Evolutionary conservation across 23 tunicate genomes (phyloP).

Genomic region (Ascidia mentula): DNA sequence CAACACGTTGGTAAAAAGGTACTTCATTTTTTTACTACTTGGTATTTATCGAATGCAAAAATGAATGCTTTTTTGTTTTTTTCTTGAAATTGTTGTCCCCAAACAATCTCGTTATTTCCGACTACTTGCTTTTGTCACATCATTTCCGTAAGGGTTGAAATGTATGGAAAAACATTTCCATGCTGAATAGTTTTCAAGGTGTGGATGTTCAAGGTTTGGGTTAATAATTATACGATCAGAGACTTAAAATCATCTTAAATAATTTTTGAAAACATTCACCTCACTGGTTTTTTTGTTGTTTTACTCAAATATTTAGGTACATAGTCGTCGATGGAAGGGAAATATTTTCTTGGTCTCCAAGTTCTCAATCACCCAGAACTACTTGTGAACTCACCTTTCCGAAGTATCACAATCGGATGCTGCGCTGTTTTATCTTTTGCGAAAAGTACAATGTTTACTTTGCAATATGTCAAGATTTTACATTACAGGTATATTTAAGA

Average conservation of each 20-base stretch:
- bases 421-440: conserved; percentile 52
- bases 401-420: conserved; percentile 62
- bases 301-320: conserved; percentile 22
- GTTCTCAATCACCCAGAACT: not conserved
- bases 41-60: too few relatives aligned
- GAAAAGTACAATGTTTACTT: conserved; percentile 68
- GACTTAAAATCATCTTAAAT: not conserved
- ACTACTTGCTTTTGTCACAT: too few relatives aligned
- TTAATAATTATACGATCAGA: too few relatives aligned
- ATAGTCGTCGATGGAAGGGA: conserved; percentile 62
- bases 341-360: conserved; percentile 33
- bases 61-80: too few relatives aligned
- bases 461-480: conserved; percentile 70
- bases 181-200: too few relatives aligned
- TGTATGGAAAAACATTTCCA: too few relatives aligned
- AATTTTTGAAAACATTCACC: not conserved
- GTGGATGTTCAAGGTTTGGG: too few relatives aligned
- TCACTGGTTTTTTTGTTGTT: not conserved
- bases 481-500: conserved; percentile 35
- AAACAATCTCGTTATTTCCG: too few relatives aligned
- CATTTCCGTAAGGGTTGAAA: too few relatives aligned
- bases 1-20: conserved; percentile 34
- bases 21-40: too few relatives aligned
- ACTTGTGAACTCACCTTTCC: conserved; percentile 53
- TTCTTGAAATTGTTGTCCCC: too few relatives aligned